phyloP scores from a whole-genome alignment of 2,797 vertebrate genomes.

The Gouania willdenowi region DNA sequence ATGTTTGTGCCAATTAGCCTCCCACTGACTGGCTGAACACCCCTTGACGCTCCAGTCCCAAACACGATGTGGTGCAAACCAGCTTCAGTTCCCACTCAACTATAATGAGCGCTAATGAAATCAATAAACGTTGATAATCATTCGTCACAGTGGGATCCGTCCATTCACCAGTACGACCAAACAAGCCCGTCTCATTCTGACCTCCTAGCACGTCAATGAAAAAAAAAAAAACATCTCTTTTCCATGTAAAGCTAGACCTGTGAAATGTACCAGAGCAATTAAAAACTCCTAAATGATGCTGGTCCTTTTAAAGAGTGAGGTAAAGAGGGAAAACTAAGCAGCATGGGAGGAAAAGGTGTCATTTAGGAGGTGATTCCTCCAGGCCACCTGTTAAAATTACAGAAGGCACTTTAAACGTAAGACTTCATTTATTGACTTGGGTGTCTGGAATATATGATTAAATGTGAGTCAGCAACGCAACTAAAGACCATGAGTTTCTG shows the following conservation, averaged over 20 bases:
- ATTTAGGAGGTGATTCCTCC: conserved; percentile 14
- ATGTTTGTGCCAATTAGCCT: conserved; percentile 65
- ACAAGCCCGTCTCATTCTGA: conserved; percentile 49
- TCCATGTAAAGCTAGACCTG: no score
- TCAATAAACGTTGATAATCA: conserved; percentile 76
- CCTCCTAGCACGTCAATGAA: no score
- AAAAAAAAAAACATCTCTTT: conserved; percentile 15
- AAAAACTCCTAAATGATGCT: conserved; percentile 47
- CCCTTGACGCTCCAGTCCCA: neutral
- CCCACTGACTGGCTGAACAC: conserved; percentile 44
- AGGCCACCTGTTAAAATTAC: conserved; percentile 30
- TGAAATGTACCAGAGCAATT: conserved; percentile 58
- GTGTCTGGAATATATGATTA: conserved; percentile 44
- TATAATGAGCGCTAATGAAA: conserved; percentile 71
- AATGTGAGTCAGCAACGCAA: conserved; percentile 39
- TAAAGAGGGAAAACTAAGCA: neutral
- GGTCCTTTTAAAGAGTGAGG: conserved; percentile 14
- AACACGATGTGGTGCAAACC: conserved; percentile 34
- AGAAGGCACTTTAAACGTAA: conserved; percentile 10
- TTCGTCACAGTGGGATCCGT: conserved; percentile 66
- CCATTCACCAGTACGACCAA: conserved; percentile 21
- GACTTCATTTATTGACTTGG: conserved; percentile 35
- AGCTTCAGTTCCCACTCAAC: conserved; percentile 1
- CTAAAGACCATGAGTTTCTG: conserved; percentile 31
- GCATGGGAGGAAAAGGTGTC: neutral